These are phyloP conservation scores for Merodon equestris DNA, from an alignment of 2,888 invertebrate species.

Conservation along the genomic window DNA sequence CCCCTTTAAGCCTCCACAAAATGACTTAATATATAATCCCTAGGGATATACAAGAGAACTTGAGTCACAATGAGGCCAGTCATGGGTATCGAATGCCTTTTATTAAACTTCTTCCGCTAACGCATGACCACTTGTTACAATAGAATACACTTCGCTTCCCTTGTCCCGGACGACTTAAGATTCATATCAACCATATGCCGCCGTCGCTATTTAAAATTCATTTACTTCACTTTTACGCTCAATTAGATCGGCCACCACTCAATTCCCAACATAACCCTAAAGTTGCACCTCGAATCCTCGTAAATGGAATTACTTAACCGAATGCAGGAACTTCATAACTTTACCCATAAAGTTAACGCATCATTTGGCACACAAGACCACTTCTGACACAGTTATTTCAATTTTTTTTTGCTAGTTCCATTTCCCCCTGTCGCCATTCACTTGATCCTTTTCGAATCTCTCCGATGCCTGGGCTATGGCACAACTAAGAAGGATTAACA, in stretches of 20 bases:
- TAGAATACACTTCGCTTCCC: too few relatives aligned
- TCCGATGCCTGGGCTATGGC: constrained; percentile 26
- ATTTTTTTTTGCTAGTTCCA: too few relatives aligned
- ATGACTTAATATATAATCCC: too few relatives aligned
- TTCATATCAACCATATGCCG: neutral
- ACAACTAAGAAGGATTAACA: constrained; percentile 64
- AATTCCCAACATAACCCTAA: constrained; percentile 11
- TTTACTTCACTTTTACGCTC: constrained; percentile 42
- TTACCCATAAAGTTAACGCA: constrained; percentile 60
- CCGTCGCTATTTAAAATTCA: constrained; percentile 42
- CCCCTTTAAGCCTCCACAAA: too few relatives aligned
- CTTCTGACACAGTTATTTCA: constrained; percentile 49
- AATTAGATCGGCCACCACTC: constrained; percentile 34
- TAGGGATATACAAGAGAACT: too few relatives aligned
- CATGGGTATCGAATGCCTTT: too few relatives aligned
- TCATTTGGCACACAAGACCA: constrained; percentile 56
- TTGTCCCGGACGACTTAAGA: neutral
- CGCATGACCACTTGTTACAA: too few relatives aligned
- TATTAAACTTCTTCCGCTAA: too few relatives aligned
- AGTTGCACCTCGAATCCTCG: constrained; percentile 20
- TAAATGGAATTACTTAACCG: constrained; percentile 52
- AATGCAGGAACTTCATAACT: constrained; percentile 54
- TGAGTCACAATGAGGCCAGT: too few relatives aligned
- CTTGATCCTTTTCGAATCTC: constrained; percentile 55
- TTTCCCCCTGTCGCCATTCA: neutral